phyloP scores from a whole-genome alignment of 2,113 vertebrate species.

The Chlamydotis undulata region DNA sequence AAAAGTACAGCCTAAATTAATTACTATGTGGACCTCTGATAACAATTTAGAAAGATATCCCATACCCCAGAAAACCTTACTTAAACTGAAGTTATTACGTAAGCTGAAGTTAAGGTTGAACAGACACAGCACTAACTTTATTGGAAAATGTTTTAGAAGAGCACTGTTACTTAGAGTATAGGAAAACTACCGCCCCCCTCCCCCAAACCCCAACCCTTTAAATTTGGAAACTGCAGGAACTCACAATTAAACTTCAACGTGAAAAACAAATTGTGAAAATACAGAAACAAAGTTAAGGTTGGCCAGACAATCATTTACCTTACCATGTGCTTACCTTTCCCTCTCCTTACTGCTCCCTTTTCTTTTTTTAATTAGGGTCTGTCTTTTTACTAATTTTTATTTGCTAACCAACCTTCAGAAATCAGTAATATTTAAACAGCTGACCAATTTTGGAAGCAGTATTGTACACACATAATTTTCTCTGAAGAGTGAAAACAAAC shows the following conservation, averaged over 20 bases:
- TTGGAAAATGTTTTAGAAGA: neutral
- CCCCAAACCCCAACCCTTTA: accelerated
- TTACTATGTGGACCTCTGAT: neutral
- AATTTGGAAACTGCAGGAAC: neutral
- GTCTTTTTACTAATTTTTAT: neutral
- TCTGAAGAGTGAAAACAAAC: neutral
- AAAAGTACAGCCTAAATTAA: neutral
- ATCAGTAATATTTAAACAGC: neutral
- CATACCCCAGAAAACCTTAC: neutral
- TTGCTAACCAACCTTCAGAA: neutral
- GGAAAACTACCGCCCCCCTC: neutral
- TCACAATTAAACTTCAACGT: neutral
- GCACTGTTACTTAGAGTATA: neutral
- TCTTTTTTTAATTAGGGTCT: neutral
- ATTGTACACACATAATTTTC: neutral
- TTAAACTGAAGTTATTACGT: neutral
- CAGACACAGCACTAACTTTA: neutral
- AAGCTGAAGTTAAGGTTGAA: neutral
- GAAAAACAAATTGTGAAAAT: neutral
- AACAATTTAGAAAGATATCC: neutral
- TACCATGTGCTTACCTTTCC: accelerated
- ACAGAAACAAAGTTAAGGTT: neutral
- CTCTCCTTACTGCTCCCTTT: neutral
- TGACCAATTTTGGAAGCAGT: neutral
- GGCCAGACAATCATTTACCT: neutral